phyloP scores from a whole-genome alignment of 2,113 vertebrate species.

The Bostrychus sinensis region DNA sequence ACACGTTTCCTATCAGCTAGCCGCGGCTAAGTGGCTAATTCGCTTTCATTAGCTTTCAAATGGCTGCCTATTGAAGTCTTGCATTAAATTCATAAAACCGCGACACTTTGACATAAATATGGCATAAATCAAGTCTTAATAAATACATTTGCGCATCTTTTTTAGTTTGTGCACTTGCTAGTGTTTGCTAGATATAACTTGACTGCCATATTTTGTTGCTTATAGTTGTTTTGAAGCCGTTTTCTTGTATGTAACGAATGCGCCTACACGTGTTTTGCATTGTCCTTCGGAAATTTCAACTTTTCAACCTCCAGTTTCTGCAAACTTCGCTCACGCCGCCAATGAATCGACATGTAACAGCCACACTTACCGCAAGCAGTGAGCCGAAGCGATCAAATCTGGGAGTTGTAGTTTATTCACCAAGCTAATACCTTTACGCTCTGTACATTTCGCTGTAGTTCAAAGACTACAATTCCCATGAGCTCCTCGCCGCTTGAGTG shows the following conservation, averaged over 20 bases:
- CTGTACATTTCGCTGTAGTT: rapidly evolving
- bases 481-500: constrained; percentile 51
- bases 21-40: not conserved
- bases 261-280: not conserved
- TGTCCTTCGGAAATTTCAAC: not conserved
- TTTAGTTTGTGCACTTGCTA: not conserved
- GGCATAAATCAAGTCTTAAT: no score
- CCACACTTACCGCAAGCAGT: constrained; percentile 2
- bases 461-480: constrained; percentile 64
- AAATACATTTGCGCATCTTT: not conserved
- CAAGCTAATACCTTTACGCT: rapidly evolving
- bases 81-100: not conserved
- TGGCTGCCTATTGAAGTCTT: not conserved
- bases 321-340: constrained; percentile 2
- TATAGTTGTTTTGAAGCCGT: not conserved
- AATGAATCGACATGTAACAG: constrained; percentile 47
- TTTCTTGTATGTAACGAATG: not conserved
- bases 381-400: constrained; percentile 2
- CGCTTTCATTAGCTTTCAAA: not conserved
- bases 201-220: not conserved
- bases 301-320: not conserved
- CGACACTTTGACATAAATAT: not conserved
- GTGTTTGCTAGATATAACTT: not conserved
- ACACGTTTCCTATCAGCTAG: no score
- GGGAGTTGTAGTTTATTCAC: constrained; percentile 65